These are phyloP conservation scores for Hippocampus zosterae DNA, from an alignment of 2,113 vertebrate genomes.

Conservation along the genomic window DNA sequence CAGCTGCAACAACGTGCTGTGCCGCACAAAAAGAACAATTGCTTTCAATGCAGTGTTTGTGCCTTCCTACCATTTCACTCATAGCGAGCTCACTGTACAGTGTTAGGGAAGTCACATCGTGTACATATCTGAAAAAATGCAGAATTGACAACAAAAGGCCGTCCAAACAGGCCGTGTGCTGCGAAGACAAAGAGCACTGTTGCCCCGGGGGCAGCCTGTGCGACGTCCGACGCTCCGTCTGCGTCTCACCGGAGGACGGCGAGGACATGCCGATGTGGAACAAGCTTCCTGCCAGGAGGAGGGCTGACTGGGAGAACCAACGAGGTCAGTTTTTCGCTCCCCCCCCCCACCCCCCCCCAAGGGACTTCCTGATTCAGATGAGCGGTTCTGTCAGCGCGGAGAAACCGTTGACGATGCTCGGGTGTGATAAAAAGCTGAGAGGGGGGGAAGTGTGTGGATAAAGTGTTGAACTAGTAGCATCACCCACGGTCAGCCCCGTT, in stretches of 20 bases:
- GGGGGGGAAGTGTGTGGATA: not conserved
- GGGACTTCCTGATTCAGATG: constrained; percentile 8
- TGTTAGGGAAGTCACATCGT: not conserved
- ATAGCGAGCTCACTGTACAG: not conserved
- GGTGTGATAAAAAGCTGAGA: not conserved
- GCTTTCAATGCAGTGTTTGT: too few relatives aligned
- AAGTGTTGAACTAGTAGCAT: not conserved
- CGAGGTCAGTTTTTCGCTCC: constrained; percentile 28
- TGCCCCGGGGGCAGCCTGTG: constrained; percentile 63
- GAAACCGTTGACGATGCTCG: not conserved
- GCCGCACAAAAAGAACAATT: too few relatives aligned
- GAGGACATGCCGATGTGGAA: constrained; percentile 65
- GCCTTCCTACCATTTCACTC: too few relatives aligned
- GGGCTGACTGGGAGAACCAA: constrained; percentile 64
- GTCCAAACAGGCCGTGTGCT: constrained; percentile 66
- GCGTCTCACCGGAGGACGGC: constrained; percentile 38
- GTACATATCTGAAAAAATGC: too few relatives aligned
- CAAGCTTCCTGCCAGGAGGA: constrained; percentile 60
- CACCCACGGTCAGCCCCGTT: not conserved
- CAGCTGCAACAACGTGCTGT: too few relatives aligned
- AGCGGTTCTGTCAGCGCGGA: not conserved
- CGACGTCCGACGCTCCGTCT: constrained; percentile 49
- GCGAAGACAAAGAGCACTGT: constrained; percentile 68
- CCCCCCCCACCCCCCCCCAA: accelerated
- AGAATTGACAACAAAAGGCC: not conserved